Percentiles rank a stretch among this genome's conserved stretches.
These are phyloP conservation scores for Drosophila putrida DNA, from an alignment of 2,888 invertebrate species.

Conservation along the genomic window DNA sequence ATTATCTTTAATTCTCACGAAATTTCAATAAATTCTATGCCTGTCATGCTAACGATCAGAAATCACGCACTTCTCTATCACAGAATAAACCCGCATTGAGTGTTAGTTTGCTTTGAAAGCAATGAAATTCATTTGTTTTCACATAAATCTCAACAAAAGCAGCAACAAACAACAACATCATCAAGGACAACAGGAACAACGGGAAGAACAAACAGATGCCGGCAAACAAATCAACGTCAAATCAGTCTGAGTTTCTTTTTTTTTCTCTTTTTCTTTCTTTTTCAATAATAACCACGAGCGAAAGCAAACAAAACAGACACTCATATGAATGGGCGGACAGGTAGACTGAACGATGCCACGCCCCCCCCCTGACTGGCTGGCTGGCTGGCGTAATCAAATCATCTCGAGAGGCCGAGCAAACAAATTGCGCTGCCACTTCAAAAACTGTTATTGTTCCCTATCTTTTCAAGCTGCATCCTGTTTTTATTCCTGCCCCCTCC, in stretches of 20 bases:
- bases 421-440: conserved; percentile 41
- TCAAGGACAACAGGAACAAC: background rate
- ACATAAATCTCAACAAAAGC: conserved; percentile 36
- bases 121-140: conserved; percentile 43
- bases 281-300: conserved; percentile 22
- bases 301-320: conserved; percentile 32
- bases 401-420: conserved; percentile 35
- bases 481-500: background rate
- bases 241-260: conserved; percentile 28
- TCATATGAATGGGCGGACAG: conserved; percentile 32
- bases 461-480: background rate
- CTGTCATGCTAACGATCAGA: conserved; percentile 14
- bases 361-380: conserved; percentile 13
- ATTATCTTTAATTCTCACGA: background rate
- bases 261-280: background rate
- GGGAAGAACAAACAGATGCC: conserved; percentile 6
- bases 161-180: conserved; percentile 11
- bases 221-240: conserved; percentile 57
- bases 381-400: conserved; percentile 67
- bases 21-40: background rate
- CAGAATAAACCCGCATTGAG: background rate
- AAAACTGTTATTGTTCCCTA: conserved; percentile 26
- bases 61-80: conserved; percentile 23
- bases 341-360: conserved; percentile 2
- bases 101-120: conserved; percentile 8